Conservation (phyloP, 2,113 vertebrate genomes). For the Chrysemys picta region DNA sequence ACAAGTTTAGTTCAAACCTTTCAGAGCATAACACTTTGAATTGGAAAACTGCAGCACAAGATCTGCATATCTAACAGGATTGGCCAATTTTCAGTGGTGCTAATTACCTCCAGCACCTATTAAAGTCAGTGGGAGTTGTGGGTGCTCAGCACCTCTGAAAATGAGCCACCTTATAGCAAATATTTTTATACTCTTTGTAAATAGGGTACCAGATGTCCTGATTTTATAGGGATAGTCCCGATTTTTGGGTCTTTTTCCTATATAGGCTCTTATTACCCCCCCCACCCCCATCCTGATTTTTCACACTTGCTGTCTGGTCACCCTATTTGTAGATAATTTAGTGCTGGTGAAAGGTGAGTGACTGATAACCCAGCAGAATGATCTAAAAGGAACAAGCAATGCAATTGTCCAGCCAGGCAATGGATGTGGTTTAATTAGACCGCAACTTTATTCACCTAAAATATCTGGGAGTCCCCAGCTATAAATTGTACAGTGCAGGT, state of each 20-base stretch:
- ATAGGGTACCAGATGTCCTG: not conserved
- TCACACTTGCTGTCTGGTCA: too few species aligned
- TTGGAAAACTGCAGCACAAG: not conserved
- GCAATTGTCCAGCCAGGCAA: not conserved
- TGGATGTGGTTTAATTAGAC: not conserved
- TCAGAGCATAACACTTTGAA: not conserved
- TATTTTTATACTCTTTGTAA: not conserved
- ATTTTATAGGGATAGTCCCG: too few species aligned
- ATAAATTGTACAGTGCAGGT: too few species aligned
- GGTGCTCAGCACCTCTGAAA: not conserved
- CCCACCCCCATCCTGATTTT: too few species aligned
- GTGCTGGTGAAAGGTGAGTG: constrained; percentile 28
- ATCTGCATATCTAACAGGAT: not conserved
- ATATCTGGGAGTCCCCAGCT: not conserved
- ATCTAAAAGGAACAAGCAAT: constrained; percentile 36
- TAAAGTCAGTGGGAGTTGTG: not conserved
- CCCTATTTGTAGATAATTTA: not conserved
- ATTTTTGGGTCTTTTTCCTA: too few species aligned
- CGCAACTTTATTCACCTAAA: not conserved
- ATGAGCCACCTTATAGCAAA: not conserved
- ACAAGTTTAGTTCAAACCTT: not conserved
- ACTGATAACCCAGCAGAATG: not conserved
- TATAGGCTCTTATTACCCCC: too few species aligned
- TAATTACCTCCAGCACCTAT: not conserved
- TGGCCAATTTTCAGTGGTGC: constrained; percentile 4